Base-by-base conservation (phyloP, 2,888 invertebrate genomes). In the Mythimna ferrago region DNA sequence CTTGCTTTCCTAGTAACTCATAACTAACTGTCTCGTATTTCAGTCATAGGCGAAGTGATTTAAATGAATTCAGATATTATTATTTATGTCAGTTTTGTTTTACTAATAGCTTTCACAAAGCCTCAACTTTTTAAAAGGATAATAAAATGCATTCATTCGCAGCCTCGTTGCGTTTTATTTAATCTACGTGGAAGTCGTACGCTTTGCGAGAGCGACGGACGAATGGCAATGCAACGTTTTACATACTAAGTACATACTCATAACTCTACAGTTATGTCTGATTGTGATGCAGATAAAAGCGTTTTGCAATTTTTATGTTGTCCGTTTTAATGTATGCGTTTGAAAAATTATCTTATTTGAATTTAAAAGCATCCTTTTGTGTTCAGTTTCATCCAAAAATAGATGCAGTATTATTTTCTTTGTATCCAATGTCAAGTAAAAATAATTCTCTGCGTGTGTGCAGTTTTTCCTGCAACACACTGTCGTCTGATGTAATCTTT, bases 401-500 rank as follows among this genome's bases (percentile, higher is more conserved):
- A 57, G 35, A 65, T 58, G 64, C 32, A 57, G 56, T 11, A 41
- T 35, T 53, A 56, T 66, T 35, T 4, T 67, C 56, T 63, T 66
- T 58, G 2, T 51, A 26, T 48, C 26, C n/a, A 26, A 54, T 64
- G 7, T 44, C n/a, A 65, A n/a, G 54, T 69, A 54, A 26, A 56
- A 51, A 57, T 71, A 54, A 57, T 58, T 44, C 16, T 63, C 35
- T 35, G 19, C 63, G 21, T 57, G 63, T 64, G 69, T 71, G 38
- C 53, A 57, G 21, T 70, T 81, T 68, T 72, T 62, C 61, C 62
- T 64, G 66, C 65, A 67, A 58, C 56, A 26, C 65, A 71, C 61
- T 71, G 74, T 73, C 41, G 32, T 19, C 60, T 57, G 35, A 48
- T 66, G 80, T 77, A 80, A 81, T 81, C 76, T 71, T 74, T 83